Evolutionary conservation across 2,113 vertebrate species (phyloP).

Genomic region (Leuciscus idus): DNA sequence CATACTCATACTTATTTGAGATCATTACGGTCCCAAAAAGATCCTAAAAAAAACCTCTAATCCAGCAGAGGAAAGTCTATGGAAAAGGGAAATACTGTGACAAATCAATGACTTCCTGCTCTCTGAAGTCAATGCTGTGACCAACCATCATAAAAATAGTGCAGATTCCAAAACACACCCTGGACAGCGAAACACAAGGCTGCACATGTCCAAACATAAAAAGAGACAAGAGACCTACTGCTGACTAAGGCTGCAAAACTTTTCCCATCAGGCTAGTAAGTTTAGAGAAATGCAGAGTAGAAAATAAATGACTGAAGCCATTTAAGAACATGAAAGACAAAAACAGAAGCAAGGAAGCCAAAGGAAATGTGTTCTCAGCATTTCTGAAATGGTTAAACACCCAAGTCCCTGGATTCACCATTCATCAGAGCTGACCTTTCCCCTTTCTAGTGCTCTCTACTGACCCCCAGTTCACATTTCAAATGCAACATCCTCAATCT

Average conservation of each 20-base stretch:
- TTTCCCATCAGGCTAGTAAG: background rate
- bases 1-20: background rate
- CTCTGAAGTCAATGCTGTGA: background rate
- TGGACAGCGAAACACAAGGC: background rate
- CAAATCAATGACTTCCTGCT: background rate
- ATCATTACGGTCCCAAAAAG: background rate
- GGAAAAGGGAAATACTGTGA: background rate
- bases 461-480: slow-evolving; percentile 42
- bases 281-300: background rate
- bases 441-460: slow-evolving; percentile 22
- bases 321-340: background rate
- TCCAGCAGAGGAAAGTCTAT: background rate
- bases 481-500: slow-evolving; percentile 32
- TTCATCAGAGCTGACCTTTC: slow-evolving; percentile 44
- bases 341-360: background rate
- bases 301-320: background rate
- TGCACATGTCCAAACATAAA: slow-evolving; percentile 9
- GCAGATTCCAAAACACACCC: slow-evolving; percentile 4
- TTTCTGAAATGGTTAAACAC: slow-evolving; percentile 54
- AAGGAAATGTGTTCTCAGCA: slow-evolving; percentile 34
- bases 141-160: slow-evolving; percentile 17
- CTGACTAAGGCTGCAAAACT: slow-evolving; percentile 19
- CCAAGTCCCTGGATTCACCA: slow-evolving; percentile 11
- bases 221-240: background rate
- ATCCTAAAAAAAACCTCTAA: background rate